phyloP scores from a whole-genome alignment of 2,113 vertebrate species.

The Sander vitreus region DNA sequence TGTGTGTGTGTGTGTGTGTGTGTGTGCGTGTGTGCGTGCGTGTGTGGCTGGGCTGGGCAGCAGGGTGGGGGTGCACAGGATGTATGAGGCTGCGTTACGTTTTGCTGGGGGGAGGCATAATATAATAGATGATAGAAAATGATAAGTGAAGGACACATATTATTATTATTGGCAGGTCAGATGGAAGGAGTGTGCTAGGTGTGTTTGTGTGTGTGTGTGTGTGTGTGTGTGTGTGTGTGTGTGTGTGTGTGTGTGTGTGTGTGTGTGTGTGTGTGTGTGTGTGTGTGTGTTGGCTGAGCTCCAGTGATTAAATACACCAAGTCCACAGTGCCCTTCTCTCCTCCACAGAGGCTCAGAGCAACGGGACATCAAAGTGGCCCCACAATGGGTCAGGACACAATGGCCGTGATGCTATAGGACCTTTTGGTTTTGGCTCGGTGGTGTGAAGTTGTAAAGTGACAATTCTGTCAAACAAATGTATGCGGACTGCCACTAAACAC shows the following conservation, averaged over 20 bases:
- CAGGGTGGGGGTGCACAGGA: constrained; percentile 43
- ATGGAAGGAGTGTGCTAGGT: constrained; percentile 60
- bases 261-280: constrained; percentile 23
- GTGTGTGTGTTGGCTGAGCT: constrained; percentile 64
- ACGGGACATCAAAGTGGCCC: constrained; percentile 57
- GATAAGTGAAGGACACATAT: constrained; percentile 81
- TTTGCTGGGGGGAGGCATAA: constrained; percentile 54
- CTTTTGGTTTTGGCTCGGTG: constrained; percentile 36
- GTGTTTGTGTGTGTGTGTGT: too few species aligned
- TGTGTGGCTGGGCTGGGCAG: constrained; percentile 16
- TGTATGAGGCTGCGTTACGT: constrained; percentile 55
- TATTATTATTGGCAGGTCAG: constrained; percentile 80
- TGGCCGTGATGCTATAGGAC: constrained; percentile 15
- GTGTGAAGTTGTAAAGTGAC: constrained; percentile 38
- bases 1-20: constrained; percentile 21
- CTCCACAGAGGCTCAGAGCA: constrained; percentile 40
- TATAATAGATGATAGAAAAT: constrained; percentile 78
- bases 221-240: constrained; percentile 36
- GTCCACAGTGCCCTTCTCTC: constrained; percentile 59
- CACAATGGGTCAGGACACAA: constrained; percentile 27
- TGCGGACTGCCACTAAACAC: constrained; percentile 37
- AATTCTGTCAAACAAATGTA: constrained; percentile 19
- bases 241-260: constrained; percentile 25
- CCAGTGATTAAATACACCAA: constrained; percentile 68
- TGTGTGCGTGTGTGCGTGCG: background rate